A percentile compares a stretch with the other conserved stretches of the same genome.
These are phyloP conservation scores for Ormia ochracea DNA, from an alignment of 2,888 invertebrate genomes.

Conservation along the genomic window DNA sequence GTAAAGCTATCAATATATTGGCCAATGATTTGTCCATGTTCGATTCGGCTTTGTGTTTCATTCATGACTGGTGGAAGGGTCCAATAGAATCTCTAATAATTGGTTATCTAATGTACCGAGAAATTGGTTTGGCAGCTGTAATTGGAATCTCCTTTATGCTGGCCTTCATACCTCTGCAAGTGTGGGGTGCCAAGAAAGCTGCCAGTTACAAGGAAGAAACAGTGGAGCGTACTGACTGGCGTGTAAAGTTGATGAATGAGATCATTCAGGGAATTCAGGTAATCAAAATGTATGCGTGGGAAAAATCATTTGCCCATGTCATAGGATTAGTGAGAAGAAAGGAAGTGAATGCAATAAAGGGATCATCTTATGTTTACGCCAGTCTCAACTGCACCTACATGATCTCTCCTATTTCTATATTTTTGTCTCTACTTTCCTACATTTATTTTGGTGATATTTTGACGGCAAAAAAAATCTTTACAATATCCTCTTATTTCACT, in stretches of 20 bases:
- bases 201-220: slow-evolving; percentile 83
- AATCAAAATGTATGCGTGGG: slow-evolving; percentile 94
- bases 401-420: slow-evolving; percentile 87
- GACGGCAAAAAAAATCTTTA: slow-evolving; percentile 86
- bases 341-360: slow-evolving; percentile 83
- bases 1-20: slow-evolving; percentile 88
- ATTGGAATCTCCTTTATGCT: slow-evolving; percentile 84
- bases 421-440: slow-evolving; percentile 85
- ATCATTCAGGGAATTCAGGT: slow-evolving; percentile 89
- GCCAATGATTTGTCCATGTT: slow-evolving; percentile 96
- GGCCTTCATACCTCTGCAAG: slow-evolving; percentile 86
- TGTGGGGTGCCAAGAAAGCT: slow-evolving; percentile 83
- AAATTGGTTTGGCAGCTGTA: slow-evolving; percentile 82
- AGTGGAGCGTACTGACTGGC: slow-evolving; percentile 87
- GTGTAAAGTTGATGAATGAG: slow-evolving; percentile 93
- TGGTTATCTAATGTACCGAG: slow-evolving; percentile 78
- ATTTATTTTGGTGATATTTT: slow-evolving; percentile 81
- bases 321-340: slow-evolving; percentile 85
- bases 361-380: slow-evolving; percentile 83
- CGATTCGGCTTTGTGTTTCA: slow-evolving; percentile 91
- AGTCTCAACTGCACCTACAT: slow-evolving; percentile 85
- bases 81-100: slow-evolving; percentile 80
- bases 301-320: slow-evolving; percentile 85
- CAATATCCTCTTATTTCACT: slow-evolving; percentile 88
- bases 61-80: slow-evolving; percentile 95